These are phyloP conservation scores for Eriosoma lanigerum DNA, from an alignment of 1,140 invertebrate genomes.

Conservation along the genomic window DNA sequence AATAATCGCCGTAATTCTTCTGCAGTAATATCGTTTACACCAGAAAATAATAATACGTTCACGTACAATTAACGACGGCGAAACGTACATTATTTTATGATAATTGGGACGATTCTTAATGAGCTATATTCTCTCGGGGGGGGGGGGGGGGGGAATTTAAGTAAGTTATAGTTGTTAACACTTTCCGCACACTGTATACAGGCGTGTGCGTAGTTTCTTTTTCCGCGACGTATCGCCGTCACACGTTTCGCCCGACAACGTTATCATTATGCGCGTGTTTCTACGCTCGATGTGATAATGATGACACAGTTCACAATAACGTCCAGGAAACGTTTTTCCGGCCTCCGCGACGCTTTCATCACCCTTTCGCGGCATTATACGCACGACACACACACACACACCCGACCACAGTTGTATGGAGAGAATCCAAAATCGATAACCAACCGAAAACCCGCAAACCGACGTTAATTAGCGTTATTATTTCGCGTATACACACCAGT, in stretches of 20 bases:
- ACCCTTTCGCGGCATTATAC: background rate
- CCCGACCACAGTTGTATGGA: background rate
- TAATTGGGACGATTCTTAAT: conserved; percentile 14
- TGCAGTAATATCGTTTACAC: background rate
- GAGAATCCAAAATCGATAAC: conserved; percentile 28
- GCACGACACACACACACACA: background rate
- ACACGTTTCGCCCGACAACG: background rate
- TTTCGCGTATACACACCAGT: background rate
- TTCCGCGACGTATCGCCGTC: background rate
- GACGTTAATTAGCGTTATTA: conserved; percentile 33
- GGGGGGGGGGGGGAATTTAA: too few species aligned
- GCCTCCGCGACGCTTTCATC: background rate
- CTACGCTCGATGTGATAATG: background rate
- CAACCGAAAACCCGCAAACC: conserved; percentile 33
- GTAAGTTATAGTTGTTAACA: too few species aligned
- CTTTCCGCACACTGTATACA: too few species aligned
- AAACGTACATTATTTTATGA: too few species aligned
- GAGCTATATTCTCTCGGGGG: background rate
- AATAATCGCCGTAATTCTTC: background rate
- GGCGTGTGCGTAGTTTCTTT: too few species aligned
- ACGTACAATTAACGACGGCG: background rate
- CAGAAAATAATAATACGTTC: too few species aligned
- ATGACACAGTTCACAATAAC: background rate
- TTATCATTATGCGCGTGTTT: background rate
- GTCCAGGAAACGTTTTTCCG: conserved; percentile 27